Evolutionary conservation across 2,797 vertebrate species (phyloP), one percentile per base, ranked within the genome.

Genomic region (Brotula barbata): DNA sequence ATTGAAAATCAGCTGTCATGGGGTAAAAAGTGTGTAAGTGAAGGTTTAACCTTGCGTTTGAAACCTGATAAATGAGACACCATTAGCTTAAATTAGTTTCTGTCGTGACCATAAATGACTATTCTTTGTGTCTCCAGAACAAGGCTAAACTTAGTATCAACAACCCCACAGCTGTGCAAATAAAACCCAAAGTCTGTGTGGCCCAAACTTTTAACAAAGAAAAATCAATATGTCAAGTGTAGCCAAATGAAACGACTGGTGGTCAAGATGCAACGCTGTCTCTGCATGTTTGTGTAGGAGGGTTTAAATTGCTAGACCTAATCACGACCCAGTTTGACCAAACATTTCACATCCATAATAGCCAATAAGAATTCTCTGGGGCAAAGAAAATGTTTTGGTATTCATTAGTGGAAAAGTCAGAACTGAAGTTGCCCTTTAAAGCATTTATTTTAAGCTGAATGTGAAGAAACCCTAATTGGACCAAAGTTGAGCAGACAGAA

Each of bases 401-500:
- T 23, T 57, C n/a, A 53, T 51, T 28, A 28, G 37, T 20, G 40
- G 15, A 34, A 16, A 53, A 48, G 50, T 20, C 23, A 9, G 21
- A 2, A 46, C 40, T n/a, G 3, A 7, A 1, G 42, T 57, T 21
- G 41, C 11, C 19, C 25, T 28, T 28, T 28, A 31, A 70, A 52
- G 20, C 58, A 17, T 19, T 33, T 15, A 15, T 28, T 58, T 68
- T 31, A 17, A 17, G 42, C 43, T n/a, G n/a, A 43, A 44, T 63
- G 6, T 22, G 15, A 43, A 22, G 7, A 33, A 50, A 33, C 10
- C 19, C n/a, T 40, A 28, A 52, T 42, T 52, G 10, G 41, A 62
- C 31, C 22, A 39, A 39, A 53, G 16, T 31, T 19, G 39, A 61
- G 23, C 55, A 45, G 34, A 46, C 12, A 55, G 20, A 58, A 22